These are phyloP conservation scores for Oncorhynchus gorbuscha DNA, from an alignment of 2,113 vertebrate species.

Conservation along the genomic window DNA sequence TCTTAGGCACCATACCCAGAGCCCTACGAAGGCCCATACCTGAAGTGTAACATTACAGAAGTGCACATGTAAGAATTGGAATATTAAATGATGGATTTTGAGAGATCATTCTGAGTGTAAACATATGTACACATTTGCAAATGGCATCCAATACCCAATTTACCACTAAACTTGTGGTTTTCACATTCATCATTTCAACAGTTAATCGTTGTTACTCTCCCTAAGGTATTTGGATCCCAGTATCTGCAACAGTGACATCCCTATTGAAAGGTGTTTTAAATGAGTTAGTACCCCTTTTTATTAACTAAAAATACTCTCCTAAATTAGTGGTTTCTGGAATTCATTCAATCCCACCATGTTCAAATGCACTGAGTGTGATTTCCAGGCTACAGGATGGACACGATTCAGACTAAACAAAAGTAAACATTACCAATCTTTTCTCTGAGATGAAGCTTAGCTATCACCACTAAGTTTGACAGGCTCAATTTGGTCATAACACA, in stretches of 20 bases:
- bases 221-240: background rate
- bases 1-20: constrained; percentile 1
- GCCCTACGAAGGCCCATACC: background rate
- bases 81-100: background rate
- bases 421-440: background rate
- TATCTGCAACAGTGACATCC: background rate
- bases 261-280: background rate
- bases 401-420: background rate
- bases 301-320: background rate
- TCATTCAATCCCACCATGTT: no score
- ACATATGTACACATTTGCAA: background rate
- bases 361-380: background rate
- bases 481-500: background rate
- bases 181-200: background rate
- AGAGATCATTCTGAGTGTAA: constrained; percentile 12
- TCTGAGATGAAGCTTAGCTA: background rate
- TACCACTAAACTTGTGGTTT: background rate
- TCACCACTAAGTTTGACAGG: background rate
- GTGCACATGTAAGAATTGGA: background rate
- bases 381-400: background rate
- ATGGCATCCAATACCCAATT: background rate
- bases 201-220: background rate
- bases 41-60: background rate
- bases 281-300: background rate
- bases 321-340: background rate